Evolutionary conservation across 2,113 vertebrate genomes (phyloP), one percentile per base, ranked within the genome.

Genomic region (Rhadina sibilatrix): DNA sequence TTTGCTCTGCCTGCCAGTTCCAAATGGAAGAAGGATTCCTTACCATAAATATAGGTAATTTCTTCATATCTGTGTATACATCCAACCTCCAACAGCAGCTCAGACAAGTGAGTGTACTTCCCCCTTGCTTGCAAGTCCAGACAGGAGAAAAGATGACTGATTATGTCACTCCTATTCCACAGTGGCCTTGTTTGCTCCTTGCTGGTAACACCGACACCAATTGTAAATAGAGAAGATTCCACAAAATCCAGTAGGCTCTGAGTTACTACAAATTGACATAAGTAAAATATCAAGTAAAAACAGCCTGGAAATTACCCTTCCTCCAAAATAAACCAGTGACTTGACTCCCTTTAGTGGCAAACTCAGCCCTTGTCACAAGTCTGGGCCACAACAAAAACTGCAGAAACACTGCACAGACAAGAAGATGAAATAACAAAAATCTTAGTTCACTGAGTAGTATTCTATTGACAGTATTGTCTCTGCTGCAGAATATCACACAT

Each of bases 21-120:
- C 92, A 66, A 89, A 77, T 1, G 11, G 44, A 92, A 78, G 61
- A 84, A 63, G 21, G 60, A 86, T 87, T 94, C 92, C 71, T 89
- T 94, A 69, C 53, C 68, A 83, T 87, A 84, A 96, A 76, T 89
- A 94, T 78, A 90, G 68, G 78, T 88, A 92, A 88, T 87, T 94
- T 78, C 81, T 95, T 94, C 89, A 97, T 96, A 94, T 87, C 92
- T 93, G 25, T 64, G 83, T 88, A 91, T 66, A 91, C 57, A 91
- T 90, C 66, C 61, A 95, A 83, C 57, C 53, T 83, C 35, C 83
- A 64, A 88, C 71, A 77, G 61, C 78, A 83, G 46, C 61, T 92
- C 61, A 59, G 64, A 96, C 65, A 89, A 95, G 69, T n/a, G 31
- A 89, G 64, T 35, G 49, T 46, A 49, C 57, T 94, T 92, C 71